phyloP scores from a whole-genome alignment of 2,888 invertebrate genomes.

The Nomada fucata region DNA sequence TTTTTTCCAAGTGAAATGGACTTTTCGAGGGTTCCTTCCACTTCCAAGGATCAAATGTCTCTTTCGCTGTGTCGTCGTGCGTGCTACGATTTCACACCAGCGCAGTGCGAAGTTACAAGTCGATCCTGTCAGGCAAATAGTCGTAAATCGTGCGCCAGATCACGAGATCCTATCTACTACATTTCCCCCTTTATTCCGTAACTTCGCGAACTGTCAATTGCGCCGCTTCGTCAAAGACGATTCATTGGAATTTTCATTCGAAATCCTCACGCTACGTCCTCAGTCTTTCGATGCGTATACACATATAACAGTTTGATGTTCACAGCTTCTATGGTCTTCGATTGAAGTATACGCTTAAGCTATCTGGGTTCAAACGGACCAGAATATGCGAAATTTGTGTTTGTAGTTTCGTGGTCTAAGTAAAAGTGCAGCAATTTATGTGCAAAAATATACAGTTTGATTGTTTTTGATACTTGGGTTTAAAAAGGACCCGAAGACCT shows the following conservation, averaged over 20 bases:
- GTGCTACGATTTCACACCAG: conserved; percentile 22
- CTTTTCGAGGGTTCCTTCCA: conserved; percentile 17
- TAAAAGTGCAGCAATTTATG: too few relatives aligned
- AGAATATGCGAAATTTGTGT: too few relatives aligned
- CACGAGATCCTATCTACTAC: conserved; percentile 6
- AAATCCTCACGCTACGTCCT: neutral
- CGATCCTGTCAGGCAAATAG: conserved; percentile 34
- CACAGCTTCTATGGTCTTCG: too few relatives aligned
- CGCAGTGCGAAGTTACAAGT: conserved; percentile 40
- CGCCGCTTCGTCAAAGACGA: conserved; percentile 19
- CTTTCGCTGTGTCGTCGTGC: neutral
- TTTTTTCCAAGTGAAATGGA: conserved; percentile 23
- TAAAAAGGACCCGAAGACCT: too few relatives aligned
- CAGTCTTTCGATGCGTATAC: neutral
- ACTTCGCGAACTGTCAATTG: conserved; percentile 24
- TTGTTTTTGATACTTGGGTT: too few relatives aligned
- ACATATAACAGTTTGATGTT: neutral
- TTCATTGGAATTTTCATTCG: neutral
- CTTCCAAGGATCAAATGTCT: conserved; percentile 40
- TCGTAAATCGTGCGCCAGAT: conserved; percentile 39
- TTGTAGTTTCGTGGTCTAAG: too few relatives aligned
- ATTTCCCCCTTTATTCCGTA: conserved; percentile 14
- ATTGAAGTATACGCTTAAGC: too few relatives aligned
- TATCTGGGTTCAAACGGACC: too few relatives aligned
- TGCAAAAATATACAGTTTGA: too few relatives aligned